Evolutionary conservation across 2,113 vertebrate species (phyloP).

Genomic region (Burhinus oedicnemus): DNA sequence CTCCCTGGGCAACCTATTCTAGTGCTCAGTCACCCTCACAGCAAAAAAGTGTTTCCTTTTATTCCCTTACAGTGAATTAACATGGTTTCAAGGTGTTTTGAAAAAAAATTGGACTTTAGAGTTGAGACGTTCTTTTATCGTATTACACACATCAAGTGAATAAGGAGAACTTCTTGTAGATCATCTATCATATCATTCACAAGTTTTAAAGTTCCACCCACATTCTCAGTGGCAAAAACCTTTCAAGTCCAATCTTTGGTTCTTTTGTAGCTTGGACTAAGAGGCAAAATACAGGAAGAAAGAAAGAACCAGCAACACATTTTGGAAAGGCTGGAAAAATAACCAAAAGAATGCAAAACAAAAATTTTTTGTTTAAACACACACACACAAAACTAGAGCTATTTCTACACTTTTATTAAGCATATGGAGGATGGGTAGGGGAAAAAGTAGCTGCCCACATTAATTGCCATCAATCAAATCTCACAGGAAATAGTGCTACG

Average conservation of each 20-base stretch:
- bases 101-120: background rate
- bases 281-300: background rate
- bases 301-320: background rate
- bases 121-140: background rate
- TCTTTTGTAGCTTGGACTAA: background rate
- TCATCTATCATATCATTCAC: background rate
- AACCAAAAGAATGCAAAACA: background rate
- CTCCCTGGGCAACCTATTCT: background rate
- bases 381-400: background rate
- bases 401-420: background rate
- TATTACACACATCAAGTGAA: background rate
- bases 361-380: background rate
- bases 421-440: background rate
- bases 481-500: background rate
- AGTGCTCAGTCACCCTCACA: background rate
- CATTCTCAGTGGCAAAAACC: background rate
- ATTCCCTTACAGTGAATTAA: background rate
- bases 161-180: background rate
- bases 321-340: background rate
- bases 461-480: background rate
- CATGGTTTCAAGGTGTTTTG: fast-evolving
- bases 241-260: background rate
- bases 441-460: background rate
- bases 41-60: background rate
- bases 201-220: background rate